Conservation (phyloP, 2,888 invertebrate species). For the Gymnosoma rotundatum region DNA sequence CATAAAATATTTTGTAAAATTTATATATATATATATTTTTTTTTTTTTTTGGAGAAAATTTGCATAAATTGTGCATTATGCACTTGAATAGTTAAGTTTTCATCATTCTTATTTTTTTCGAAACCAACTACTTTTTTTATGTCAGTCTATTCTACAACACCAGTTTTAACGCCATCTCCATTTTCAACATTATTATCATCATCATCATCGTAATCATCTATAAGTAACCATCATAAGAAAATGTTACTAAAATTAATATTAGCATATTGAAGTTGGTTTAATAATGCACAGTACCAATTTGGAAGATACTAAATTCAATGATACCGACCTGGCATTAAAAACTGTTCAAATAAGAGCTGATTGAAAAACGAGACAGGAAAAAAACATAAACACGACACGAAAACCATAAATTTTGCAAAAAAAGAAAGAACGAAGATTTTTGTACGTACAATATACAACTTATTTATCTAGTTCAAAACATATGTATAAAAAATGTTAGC, state of each 20-base stretch:
- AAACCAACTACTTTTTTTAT: constrained; percentile 21
- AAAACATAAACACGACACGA: background rate
- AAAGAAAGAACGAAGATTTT: no score
- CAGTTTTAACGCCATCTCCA: no score
- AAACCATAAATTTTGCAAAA: no score
- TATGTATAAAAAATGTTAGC: no score
- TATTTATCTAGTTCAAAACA: no score
- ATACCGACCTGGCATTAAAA: constrained; percentile 64
- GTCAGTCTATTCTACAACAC: constrained; percentile 13
- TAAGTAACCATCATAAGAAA: constrained; percentile 43
- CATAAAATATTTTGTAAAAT: no score
- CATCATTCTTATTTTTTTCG: constrained; percentile 43
- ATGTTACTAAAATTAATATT: constrained; percentile 57
- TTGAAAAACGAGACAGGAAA: constrained; percentile 56
- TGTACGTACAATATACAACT: no score
- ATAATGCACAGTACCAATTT: constrained; percentile 60
- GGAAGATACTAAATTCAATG: constrained; percentile 66
- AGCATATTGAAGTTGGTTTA: constrained; percentile 67
- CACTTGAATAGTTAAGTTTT: constrained; percentile 66
- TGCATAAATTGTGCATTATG: constrained; percentile 70
- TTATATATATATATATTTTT: no score
- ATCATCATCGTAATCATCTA: constrained; percentile 32
- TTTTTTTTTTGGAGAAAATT: constrained; percentile 5
- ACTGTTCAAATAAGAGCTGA: constrained; percentile 40
- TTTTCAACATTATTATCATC: constrained; percentile 14